Percentiles rank a stretch among this genome's conserved stretches.
phyloP scores from a whole-genome alignment of 2,113 vertebrate genomes.

The Trematocara zebra region DNA sequence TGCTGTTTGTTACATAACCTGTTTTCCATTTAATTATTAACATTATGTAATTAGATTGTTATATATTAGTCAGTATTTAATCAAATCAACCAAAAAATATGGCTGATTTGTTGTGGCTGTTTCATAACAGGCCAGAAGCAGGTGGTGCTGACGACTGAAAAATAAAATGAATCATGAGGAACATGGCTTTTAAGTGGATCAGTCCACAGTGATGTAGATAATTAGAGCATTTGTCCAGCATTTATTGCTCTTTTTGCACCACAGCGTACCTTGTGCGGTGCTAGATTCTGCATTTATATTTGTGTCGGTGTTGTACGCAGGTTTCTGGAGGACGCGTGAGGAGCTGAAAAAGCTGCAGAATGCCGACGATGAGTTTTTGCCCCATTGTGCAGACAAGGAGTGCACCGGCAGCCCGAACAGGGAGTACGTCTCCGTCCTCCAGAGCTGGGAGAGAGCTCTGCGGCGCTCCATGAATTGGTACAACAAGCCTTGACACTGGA shows the following conservation, averaged over 20 bases:
- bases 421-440: slow-evolving; percentile 75
- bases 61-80: neutral
- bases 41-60: slow-evolving; percentile 20
- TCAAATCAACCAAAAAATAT: neutral
- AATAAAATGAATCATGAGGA: neutral
- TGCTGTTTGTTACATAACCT: slow-evolving; percentile 7
- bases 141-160: neutral
- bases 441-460: slow-evolving; percentile 84
- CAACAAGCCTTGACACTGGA: slow-evolving; percentile 53
- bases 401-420: neutral
- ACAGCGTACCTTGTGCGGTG: accelerated
- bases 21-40: slow-evolving; percentile 16
- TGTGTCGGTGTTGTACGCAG: slow-evolving; percentile 49
- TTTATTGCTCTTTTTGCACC: neutral
- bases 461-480: slow-evolving; percentile 85
- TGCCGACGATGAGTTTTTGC: slow-evolving; percentile 77
- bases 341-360: slow-evolving; percentile 83
- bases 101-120: neutral
- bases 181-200: neutral
- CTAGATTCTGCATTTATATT: neutral
- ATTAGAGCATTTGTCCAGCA: neutral
- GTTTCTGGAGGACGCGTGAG: slow-evolving; percentile 85
- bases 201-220: neutral
- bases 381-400: slow-evolving; percentile 46
- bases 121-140: neutral